Percentiles rank a stretch among this genome's conserved stretches.
These are phyloP conservation scores for Deroplatys truncata DNA, from an alignment of 2,888 invertebrate genomes.

Conservation along the genomic window DNA sequence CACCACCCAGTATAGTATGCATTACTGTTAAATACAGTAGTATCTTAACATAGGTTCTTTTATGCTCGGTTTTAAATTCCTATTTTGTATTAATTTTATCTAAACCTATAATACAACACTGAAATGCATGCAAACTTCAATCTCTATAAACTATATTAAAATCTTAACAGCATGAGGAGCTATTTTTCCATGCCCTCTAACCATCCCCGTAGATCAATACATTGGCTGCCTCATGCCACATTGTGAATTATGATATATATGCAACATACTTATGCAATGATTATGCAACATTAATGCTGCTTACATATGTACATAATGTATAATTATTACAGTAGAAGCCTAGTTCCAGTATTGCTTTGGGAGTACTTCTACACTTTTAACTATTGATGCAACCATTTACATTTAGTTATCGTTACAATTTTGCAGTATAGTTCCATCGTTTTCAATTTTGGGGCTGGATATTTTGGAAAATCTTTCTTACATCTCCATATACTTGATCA, in stretches of 20 bases:
- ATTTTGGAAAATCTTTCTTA: conserved; percentile 42
- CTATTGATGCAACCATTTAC: background rate
- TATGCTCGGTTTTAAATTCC: no score
- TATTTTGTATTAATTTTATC: no score
- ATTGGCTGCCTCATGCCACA: background rate
- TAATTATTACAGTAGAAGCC: background rate
- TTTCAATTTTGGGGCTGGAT: background rate
- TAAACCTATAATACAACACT: no score
- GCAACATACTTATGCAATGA: background rate
- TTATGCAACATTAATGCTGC: background rate
- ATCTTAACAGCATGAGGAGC: no score
- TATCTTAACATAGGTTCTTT: no score
- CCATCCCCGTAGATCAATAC: background rate
- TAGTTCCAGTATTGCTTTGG: background rate
- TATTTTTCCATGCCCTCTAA: background rate
- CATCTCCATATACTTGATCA: conserved; percentile 61
- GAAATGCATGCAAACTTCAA: no score
- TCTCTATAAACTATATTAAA: no score
- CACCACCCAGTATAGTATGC: no score
- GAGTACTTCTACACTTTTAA: background rate
- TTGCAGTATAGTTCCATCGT: background rate
- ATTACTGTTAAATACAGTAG: no score
- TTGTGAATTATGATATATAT: background rate
- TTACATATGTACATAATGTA: background rate
- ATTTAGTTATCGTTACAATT: background rate